Evolutionary conservation across 2,888 invertebrate species (phyloP).

Genomic region (Tryphoninae sp.): DNA sequence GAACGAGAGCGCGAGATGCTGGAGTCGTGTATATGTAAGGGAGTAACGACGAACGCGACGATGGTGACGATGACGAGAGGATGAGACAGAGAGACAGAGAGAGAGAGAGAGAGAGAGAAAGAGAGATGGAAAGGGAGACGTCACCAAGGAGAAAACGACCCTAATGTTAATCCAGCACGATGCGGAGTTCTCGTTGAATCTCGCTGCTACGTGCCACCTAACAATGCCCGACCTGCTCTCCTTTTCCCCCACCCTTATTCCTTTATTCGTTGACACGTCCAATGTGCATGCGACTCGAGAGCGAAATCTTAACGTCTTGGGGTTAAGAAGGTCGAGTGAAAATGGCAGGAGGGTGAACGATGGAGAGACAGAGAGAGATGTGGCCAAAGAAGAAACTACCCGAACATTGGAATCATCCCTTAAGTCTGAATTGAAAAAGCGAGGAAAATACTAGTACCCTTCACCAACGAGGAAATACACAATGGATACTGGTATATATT

Average conservation of each 20-base stretch:
- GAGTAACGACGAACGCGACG: constrained; percentile 18
- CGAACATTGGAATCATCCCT: constrained; percentile 29
- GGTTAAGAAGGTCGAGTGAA: constrained; percentile 41
- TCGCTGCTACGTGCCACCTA: constrained; percentile 59
- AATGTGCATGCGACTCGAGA: constrained; percentile 43
- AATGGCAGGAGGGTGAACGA: not conserved
- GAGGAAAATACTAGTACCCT: no score
- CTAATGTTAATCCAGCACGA: constrained; percentile 61
- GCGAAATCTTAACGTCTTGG: constrained; percentile 47
- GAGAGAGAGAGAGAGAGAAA: constrained; percentile 3
- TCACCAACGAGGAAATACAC: no score
- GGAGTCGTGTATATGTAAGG: constrained; percentile 24
- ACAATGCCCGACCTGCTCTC: constrained; percentile 49
- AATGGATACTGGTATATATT: no score
- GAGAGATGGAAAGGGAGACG: constrained; percentile 11
- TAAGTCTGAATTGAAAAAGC: no score
- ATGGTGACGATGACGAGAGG: constrained; percentile 10
- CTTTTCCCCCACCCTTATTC: not conserved
- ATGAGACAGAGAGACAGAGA: not conserved
- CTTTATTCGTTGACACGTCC: constrained; percentile 24
- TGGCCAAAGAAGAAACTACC: constrained; percentile 16
- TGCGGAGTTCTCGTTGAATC: constrained; percentile 59
- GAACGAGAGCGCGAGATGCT: constrained; percentile 46
- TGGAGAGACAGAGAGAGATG: not conserved
- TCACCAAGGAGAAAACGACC: constrained; percentile 48